Evolutionary conservation across 2,113 vertebrate genomes (phyloP), one percentile per base, ranked within the genome.

Genomic region (Heliornis fulica): DNA sequence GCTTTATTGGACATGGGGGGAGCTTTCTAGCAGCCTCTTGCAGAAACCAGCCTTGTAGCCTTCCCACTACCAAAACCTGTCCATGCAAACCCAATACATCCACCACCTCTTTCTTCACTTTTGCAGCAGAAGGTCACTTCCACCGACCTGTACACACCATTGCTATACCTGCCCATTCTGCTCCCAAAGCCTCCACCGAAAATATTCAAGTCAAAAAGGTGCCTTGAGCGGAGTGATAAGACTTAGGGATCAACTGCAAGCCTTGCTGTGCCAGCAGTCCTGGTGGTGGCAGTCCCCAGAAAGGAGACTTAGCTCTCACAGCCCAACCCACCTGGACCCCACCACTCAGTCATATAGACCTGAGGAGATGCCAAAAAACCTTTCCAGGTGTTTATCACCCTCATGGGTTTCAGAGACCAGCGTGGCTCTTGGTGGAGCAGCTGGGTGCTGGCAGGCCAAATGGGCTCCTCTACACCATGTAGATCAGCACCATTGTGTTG

Each of bases 311-410:
- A 25, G 56, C 31, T 41, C 66, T 22, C 2, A 19, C 48, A 81
- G 15, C 26, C 32, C 4, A 3, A 8, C 13, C 32, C 65, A 48
- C 23, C 13, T 7, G 53, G 26, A 4, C 40, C 68, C 59, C 0
- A 0, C 48, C 0, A 0, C 40, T 91, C 14, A 1, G 32, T 5
- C 28, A 25, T 4, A 16, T 1, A 45, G 23, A 13, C 17, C 40
- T 14, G 20, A 36, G 59, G 25, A 45, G n/a, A 34, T 19, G 43
- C 41, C 7, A 2, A 68, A 48, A 51, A 46, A 36, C 31, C 13
- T 87, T 48, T n/a, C 59, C 69, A 66, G 64, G 21, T 78, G 56
- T 68, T 79, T 9, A 4, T 28, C 61, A 68, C 29, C 40, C 32
- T 53, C 13, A 4, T 5, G 19, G 3, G 0, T 20, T 64, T 59